Base-by-base conservation (phyloP, 2,113 vertebrate species). In the Puffinus mauretanicus region DNA sequence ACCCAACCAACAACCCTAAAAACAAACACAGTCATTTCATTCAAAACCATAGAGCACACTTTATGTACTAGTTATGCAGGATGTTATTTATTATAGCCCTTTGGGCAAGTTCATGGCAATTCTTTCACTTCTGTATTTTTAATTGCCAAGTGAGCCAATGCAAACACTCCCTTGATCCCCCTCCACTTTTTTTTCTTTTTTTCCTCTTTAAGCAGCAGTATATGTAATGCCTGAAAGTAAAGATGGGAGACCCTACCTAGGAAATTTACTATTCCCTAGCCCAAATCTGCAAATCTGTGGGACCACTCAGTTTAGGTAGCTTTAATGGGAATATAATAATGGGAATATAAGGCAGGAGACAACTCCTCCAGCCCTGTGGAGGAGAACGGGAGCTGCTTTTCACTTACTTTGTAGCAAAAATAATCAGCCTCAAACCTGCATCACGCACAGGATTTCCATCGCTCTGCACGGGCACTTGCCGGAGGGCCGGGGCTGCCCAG, bases 81-180 rank as follows among this genome's bases (percentile, higher is more conserved):
- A 88, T 90, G 58, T 54, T 86, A 92, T 93, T 96, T 97, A 89
- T 78, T 93, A 64, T 3, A 73, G 71, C 69, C 92, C 95, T 95
- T 82, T 24, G 4, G 94, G 80, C 86, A 96, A 86, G 70, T 93
- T 92, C 75, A 86, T 14, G 20, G 65, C 88, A 90, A 93, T 93
- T 94, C 78, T 95, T 95, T 92, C 51, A 82, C 51, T 89, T 54
- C 65, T 1, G 51, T 46, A 93, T 90, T 94, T 94, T 93, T 95
- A 91, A 91, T 94, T 91, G 72, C 60, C 30, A 72, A 60, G 55
- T 40, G 60, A 96, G 40, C n/a, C 62, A 44, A 65, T 42, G 64
- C 80, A 95, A 95, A 96, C 34, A 42, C 32, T 87, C 19, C 26
- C 49, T 82, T 88, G 57, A 91, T 89, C 18, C 76, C 51, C 29